Base-by-base conservation (phyloP, 2,888 invertebrate species). In the Amiota minor region DNA sequence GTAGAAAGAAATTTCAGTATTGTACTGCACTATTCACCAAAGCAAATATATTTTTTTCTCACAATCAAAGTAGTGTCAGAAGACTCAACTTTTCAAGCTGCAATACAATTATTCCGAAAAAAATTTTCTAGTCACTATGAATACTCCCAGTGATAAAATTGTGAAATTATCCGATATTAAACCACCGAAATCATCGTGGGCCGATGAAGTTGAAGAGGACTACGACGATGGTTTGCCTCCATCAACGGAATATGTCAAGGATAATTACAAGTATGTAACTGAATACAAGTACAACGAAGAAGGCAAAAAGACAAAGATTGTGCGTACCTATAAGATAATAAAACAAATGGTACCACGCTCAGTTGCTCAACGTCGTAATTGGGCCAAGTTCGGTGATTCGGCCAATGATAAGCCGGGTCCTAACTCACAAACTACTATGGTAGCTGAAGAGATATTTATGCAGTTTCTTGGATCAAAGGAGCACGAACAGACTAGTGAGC, bases 321-420 rank as follows among this genome's bases (percentile, higher is more conserved):
- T 96, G 1, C 93, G 96, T 49, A 97, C 97, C 11, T 99, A 97
- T 88, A 97, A 96, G 90, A 95, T 98, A 78, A 97, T 98, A 87
- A 96, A 95, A 81, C 93, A 97, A 80, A 93, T 95, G 69, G 96
- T 97, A 0, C 95, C 96, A 0, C 96, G 98, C 91, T 94, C 95
- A 2, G 96, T 99, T 84, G 98, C 99, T 0, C 92, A 93, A 74
- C 93, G 99, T 76, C 99, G 98, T 90, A 95, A 94, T 65, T 98
- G 97, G 97, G 92, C 93, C 62, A 99, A 99, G 90, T 99, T 98
- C 91, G 99, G 99, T 9, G 95, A 95, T 80, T 97, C 97, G 0
- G 92, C 92, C 1, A 92, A 91, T 86, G 99, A 99, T 88, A 95
- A 97, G 82, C 96, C 98, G 2, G 98, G 99, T 0, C 99, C 99